Evolutionary conservation across 2,113 vertebrate species (phyloP).

Genomic region (Onychostruthus taczanowskii): DNA sequence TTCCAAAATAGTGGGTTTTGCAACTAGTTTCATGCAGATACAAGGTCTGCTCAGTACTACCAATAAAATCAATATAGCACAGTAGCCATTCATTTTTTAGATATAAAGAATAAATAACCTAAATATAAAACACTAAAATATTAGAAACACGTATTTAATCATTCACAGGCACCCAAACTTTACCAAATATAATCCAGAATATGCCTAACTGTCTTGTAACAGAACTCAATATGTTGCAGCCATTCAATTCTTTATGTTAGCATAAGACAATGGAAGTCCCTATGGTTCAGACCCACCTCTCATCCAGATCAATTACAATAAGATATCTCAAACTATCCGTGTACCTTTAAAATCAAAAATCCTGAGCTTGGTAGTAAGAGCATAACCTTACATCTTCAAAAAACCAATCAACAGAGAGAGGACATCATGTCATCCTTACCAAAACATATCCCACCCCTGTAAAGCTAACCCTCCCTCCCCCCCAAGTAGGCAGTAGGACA

Average conservation of each 20-base stretch:
- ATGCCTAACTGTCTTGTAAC: constrained; percentile 76
- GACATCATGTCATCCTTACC: constrained; percentile 72
- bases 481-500: constrained; percentile 80
- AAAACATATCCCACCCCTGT: constrained; percentile 51
- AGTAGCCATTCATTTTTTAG: constrained; percentile 82
- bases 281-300: constrained; percentile 73
- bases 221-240: constrained; percentile 65
- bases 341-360: constrained; percentile 85
- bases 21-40: constrained; percentile 87
- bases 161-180: constrained; percentile 83
- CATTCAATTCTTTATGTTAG: constrained; percentile 66
- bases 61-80: constrained; percentile 86
- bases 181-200: constrained; percentile 79
- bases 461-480: constrained; percentile 38
- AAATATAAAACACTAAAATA: constrained; percentile 90
- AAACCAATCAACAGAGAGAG: constrained; percentile 76
- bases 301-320: constrained; percentile 75
- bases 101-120: constrained; percentile 91
- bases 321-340: constrained; percentile 73
- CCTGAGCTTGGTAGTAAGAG: constrained; percentile 87
- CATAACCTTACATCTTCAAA: constrained; percentile 82
- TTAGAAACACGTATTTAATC: constrained; percentile 83
- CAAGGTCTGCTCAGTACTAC: constrained; percentile 87
- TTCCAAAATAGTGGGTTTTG: constrained; percentile 86
- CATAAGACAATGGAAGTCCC: constrained; percentile 64